Percentiles rank a stretch among this genome's conserved stretches.
phyloP scores from a whole-genome alignment of 2,797 vertebrate genomes.

The Austrolebias charrua region DNA sequence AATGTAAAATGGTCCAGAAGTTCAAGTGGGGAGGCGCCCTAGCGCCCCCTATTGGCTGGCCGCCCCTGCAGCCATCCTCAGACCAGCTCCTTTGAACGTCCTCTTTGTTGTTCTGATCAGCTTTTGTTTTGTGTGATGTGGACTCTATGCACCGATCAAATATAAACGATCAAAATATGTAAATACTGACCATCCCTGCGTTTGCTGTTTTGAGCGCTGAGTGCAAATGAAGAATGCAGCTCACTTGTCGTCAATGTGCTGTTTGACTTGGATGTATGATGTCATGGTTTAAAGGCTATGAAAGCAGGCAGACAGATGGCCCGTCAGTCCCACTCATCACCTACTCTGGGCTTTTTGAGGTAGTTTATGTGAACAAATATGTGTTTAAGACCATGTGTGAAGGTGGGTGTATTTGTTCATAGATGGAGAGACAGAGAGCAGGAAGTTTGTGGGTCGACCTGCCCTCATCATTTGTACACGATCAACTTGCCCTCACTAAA shows the following conservation, averaged over 20 bases:
- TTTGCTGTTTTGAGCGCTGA: neutral
- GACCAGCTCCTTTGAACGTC: conserved; percentile 7
- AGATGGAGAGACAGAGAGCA: conserved; percentile 21
- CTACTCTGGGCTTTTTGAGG: conserved; percentile 31
- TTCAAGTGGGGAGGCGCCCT: too few species aligned
- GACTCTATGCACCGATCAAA: conserved; percentile 15
- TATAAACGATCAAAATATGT: conserved; percentile 33
- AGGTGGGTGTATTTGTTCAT: conserved; percentile 43
- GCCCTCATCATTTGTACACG: conserved; percentile 3
- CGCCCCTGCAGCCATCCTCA: too few species aligned
- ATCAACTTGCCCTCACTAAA: conserved; percentile 12
- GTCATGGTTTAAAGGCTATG: neutral
- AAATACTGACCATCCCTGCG: conserved; percentile 19
- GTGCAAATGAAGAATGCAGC: conserved; percentile 3
- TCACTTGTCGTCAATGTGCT: conserved; percentile 13
- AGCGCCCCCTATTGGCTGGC: too few species aligned
- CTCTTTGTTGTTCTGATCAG: conserved; percentile 8
- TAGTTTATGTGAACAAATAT: conserved; percentile 31
- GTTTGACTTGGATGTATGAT: conserved; percentile 28
- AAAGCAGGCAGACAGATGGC: conserved; percentile 25
- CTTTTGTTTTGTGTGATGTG: conserved; percentile 11
- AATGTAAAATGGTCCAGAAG: too few species aligned
- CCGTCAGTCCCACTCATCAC: conserved; percentile 28
- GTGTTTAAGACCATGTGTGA: conserved; percentile 26
- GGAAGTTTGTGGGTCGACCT: conserved; percentile 26